Conservation (phyloP, 2,888 invertebrate genomes). For the Eupithecia subfuscata region DNA sequence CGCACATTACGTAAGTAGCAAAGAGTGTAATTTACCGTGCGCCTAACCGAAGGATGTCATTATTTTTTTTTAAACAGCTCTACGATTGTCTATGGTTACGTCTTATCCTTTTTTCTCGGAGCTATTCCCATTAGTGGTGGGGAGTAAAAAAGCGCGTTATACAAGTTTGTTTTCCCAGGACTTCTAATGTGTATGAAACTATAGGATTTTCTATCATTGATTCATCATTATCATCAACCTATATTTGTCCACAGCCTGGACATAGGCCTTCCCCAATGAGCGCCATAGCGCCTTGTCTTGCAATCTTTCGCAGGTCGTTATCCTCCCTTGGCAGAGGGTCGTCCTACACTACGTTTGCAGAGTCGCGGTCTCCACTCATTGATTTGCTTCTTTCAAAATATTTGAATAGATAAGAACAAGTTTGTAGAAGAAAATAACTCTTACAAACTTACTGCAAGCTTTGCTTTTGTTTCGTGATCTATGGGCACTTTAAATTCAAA, state of each 20-base stretch:
- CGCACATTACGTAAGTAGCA: conserved; percentile 33
- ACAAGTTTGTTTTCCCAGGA: conserved; percentile 37
- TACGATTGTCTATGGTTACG: conserved; percentile 43
- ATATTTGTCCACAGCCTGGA: too few species aligned
- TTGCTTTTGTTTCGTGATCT: too few species aligned
- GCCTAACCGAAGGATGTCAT: conserved; percentile 40
- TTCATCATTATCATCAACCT: background rate
- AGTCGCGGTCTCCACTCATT: background rate
- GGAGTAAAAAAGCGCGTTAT: conserved; percentile 36
- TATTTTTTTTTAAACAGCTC: conserved; percentile 43
- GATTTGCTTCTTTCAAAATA: background rate
- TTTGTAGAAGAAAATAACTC: too few species aligned
- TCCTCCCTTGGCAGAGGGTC: background rate
- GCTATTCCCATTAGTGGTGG: conserved; percentile 40
- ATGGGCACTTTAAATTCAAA: too few species aligned
- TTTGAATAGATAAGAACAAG: background rate
- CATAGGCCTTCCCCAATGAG: too few species aligned
- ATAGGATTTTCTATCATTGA: background rate
- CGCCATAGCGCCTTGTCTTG: too few species aligned
- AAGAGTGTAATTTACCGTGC: conserved; percentile 39
- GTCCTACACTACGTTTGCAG: background rate
- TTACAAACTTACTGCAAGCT: too few species aligned
- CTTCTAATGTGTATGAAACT: conserved; percentile 16
- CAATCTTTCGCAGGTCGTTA: too few species aligned
- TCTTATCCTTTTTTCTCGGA: conserved; percentile 34